Evolutionary conservation across 2,797 vertebrate species (phyloP), one percentile per base, ranked within the genome.

Genomic region (Galaxias olidus): DNA sequence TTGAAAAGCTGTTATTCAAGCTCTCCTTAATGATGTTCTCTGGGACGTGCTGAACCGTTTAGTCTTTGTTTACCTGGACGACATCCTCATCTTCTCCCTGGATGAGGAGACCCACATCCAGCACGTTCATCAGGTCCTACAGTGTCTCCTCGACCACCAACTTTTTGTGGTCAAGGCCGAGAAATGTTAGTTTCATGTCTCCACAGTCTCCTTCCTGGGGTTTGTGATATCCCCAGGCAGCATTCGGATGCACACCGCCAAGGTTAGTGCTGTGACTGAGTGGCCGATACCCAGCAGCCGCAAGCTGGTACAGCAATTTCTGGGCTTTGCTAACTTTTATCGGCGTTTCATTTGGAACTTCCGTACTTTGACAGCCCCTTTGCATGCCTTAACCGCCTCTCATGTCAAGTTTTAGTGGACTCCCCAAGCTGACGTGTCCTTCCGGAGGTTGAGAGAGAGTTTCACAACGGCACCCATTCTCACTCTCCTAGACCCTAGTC

Each of bases 161-260:
- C 19, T 51, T 2, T 50, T 50, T 19, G 41, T 54, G n/a, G n/a
- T n/a, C 15, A 54, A 54, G 15, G 15, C 10, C 10, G 51, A 63
- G 17, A 55, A 63, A 44, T 54, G 61, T 20, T 50, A 54, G 12
- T 54, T 63, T 10, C 61, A 63, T 13, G 11, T 5, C 10, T 10
- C 0, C 6, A n/a, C 46, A 4, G 45, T 49, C 30, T 4, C 13
- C 9, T 62, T 62, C 20, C 47, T 62, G 47, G 60, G 60, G 1
- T 62, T 50, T 20, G n/a, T 62, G 13, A 3, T 62, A 5, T 13
- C 19, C 4, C 9, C 4, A 4, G 60, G 19, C 1, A 20, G 9
- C 1, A 4, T 49, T 5, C 10, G 18, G 17, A 50, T 47, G 30
- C 46, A 54, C 40, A n/a, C 61, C 6, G n/a, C 12, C 6, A 54